Evolutionary conservation across 2,888 invertebrate genomes (phyloP).

Genomic region (Epinotia brunnichana): DNA sequence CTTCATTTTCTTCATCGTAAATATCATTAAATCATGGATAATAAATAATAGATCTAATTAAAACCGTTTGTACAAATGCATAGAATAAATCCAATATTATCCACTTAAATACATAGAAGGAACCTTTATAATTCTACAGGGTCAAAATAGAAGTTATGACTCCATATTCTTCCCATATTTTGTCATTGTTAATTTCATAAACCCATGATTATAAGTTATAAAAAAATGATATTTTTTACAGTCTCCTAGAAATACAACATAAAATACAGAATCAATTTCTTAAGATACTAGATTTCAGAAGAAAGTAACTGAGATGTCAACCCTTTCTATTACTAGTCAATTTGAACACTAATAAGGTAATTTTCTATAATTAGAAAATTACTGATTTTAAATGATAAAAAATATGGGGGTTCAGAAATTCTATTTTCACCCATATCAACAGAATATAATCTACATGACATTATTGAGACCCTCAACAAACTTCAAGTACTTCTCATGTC

Average conservation of each 20-base stretch:
- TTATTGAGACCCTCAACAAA: constrained; percentile 77
- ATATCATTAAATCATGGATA: not conserved
- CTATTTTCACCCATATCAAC: not conserved
- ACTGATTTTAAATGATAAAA: no score
- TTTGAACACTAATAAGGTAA: no score
- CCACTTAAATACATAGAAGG: constrained; percentile 19
- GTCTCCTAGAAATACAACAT: no score
- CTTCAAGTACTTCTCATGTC: constrained; percentile 82
- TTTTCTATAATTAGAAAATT: no score
- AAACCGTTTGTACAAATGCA: constrained; percentile 22
- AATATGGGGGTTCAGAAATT: not conserved
- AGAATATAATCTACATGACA: constrained; percentile 55
- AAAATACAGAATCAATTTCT: no score
- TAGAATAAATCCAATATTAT: constrained; percentile 19
- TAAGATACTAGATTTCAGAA: no score
- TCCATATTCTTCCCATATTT: not conserved
- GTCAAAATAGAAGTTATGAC: not conserved
- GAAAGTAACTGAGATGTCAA: not conserved
- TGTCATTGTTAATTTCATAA: no score
- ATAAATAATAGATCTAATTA: constrained; percentile 8
- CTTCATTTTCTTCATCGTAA: no score
- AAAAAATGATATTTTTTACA: not conserved
- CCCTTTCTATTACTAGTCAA: no score
- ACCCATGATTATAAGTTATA: no score
- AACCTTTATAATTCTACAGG: constrained; percentile 1